phyloP scores from a whole-genome alignment of 2,113 vertebrate genomes.

The Phasianus colchicus region DNA sequence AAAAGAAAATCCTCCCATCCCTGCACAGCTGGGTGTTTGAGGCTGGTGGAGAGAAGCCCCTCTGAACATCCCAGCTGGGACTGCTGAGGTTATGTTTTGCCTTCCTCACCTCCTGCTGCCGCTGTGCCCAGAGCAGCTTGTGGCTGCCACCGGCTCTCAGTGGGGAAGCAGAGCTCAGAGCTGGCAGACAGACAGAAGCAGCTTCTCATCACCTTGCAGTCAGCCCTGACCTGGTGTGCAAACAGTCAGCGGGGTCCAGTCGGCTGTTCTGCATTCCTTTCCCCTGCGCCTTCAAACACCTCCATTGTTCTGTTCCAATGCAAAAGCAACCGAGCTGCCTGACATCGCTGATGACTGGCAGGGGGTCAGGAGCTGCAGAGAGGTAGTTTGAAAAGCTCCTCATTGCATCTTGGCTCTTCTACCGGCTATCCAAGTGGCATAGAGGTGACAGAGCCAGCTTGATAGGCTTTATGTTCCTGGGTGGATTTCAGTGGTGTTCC shows the following conservation, averaged over 20 bases:
- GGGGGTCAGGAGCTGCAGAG: neutral
- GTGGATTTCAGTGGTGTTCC: neutral
- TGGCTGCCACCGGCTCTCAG: neutral
- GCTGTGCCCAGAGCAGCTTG: rapidly evolving
- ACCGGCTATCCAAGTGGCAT: neutral
- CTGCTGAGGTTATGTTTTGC: neutral
- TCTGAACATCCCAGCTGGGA: neutral
- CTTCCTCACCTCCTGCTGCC: neutral
- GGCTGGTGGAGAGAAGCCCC: neutral
- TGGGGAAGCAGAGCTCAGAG: neutral
- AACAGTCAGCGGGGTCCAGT: neutral
- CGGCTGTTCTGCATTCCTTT: neutral
- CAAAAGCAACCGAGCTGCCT: neutral
- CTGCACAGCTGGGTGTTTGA: neutral
- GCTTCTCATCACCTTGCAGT: neutral
- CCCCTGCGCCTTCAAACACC: neutral
- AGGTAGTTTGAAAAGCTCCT: neutral
- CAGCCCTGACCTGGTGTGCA: rapidly evolving
- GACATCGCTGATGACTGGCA: neutral
- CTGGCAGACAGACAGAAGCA: neutral
- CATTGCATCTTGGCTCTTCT: neutral
- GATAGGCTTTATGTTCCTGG: neutral
- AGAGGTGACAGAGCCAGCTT: neutral
- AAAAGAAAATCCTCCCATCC: neutral
- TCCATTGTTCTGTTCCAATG: neutral